These are phyloP conservation scores for Caradrina clavipalpis DNA, from an alignment of 2,888 invertebrate species.

Conservation along the genomic window DNA sequence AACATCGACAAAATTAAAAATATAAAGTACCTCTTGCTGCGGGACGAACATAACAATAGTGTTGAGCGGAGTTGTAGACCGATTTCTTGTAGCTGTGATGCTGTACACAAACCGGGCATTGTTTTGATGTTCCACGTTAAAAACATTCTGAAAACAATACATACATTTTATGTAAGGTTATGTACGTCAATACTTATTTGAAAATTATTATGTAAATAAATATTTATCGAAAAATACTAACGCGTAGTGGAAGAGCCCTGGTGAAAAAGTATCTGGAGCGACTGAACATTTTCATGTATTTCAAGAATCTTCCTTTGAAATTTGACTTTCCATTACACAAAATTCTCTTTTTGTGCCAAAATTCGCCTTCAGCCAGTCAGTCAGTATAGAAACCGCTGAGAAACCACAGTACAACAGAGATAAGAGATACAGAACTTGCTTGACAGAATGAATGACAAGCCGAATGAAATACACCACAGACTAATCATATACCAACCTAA, in stretches of 20 bases:
- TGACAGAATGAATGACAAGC: too few species aligned
- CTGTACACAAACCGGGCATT: slow-evolving; percentile 81
- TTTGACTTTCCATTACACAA: slow-evolving; percentile 68
- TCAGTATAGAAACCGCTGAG: slow-evolving; percentile 1
- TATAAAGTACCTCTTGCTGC: slow-evolving; percentile 96
- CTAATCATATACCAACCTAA: too few species aligned
- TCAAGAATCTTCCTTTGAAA: slow-evolving; percentile 48
- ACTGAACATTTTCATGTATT: slow-evolving; percentile 82
- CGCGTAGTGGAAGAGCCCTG: slow-evolving; percentile 79
- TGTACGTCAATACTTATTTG: slow-evolving; percentile 24
- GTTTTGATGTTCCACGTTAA: slow-evolving; percentile 83
- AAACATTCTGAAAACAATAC: slow-evolving; percentile 82
- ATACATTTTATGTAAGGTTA: slow-evolving; percentile 66
- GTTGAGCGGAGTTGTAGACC: slow-evolving; percentile 95
- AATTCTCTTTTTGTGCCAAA: slow-evolving; percentile 28
- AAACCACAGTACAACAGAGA: not conserved
- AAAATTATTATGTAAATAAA: slow-evolving; percentile 53
- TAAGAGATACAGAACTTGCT: too few species aligned
- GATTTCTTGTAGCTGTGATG: slow-evolving; percentile 79
- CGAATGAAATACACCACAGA: too few species aligned
- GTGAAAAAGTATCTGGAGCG: slow-evolving; percentile 84
- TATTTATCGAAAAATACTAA: slow-evolving; percentile 61
- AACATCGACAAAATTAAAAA: not conserved
- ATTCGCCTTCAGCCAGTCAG: slow-evolving; percentile 15
- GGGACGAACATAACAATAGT: slow-evolving; percentile 99